Percentiles rank a stretch among this genome's conserved stretches.
Conservation (phyloP, 92 coral and sea anemone species). For the Phenganax stokvisi region DNA sequence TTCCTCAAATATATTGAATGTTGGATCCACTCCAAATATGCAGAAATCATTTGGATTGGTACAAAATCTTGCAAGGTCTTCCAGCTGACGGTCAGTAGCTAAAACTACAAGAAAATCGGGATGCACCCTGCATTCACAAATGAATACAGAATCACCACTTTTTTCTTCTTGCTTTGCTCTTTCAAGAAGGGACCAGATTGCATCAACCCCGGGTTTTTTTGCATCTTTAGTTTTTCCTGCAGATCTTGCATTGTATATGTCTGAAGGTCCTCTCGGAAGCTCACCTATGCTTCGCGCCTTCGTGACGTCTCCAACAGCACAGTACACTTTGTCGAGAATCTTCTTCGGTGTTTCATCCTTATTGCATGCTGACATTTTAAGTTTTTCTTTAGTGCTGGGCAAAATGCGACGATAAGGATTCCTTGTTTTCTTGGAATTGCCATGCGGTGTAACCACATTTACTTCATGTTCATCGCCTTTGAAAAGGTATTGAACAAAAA, state of each 20-base stretch:
- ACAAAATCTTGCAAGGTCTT: slow-evolving; percentile 47
- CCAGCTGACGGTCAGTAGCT: slow-evolving; percentile 47
- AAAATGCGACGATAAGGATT: slow-evolving; percentile 28
- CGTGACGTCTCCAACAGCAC: slow-evolving; percentile 46
- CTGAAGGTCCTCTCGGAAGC: slow-evolving; percentile 50
- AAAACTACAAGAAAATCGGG: slow-evolving; percentile 46
- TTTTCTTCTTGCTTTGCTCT: slow-evolving; percentile 52
- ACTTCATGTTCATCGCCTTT: slow-evolving; percentile 35
- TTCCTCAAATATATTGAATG: slow-evolving; percentile 47
- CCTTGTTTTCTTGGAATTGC: slow-evolving; percentile 30
- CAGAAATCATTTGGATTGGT: slow-evolving; percentile 48
- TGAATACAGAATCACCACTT: slow-evolving; percentile 35
- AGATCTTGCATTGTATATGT: slow-evolving; percentile 45
- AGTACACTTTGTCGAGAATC: slow-evolving; percentile 39
- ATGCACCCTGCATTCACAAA: slow-evolving; percentile 44
- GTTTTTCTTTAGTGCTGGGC: slow-evolving; percentile 27
- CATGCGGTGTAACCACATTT: slow-evolving; percentile 21
- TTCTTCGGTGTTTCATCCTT: slow-evolving; percentile 32
- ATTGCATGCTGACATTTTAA: not conserved
- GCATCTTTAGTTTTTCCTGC: slow-evolving; percentile 16
- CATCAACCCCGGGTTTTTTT: not conserved
- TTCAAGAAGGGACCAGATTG: slow-evolving; percentile 45
- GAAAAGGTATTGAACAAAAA: not conserved
- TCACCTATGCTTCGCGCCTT: slow-evolving; percentile 27
- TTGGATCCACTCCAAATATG: slow-evolving; percentile 47